Evolutionary conservation across 2,888 invertebrate genomes (phyloP).

Genomic region (Ormyrus nitidulus): DNA sequence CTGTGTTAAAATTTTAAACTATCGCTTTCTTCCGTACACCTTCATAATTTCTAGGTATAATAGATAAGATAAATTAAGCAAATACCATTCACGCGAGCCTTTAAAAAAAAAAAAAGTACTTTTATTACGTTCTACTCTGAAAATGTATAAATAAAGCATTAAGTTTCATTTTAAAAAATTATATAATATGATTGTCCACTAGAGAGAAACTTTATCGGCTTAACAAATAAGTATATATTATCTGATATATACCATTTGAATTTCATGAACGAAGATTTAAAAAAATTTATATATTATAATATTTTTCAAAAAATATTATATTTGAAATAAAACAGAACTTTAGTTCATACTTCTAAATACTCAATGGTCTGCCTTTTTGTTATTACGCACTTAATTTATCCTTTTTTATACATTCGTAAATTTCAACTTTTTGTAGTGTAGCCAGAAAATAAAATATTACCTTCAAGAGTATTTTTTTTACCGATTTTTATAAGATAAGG

Average conservation of each 20-base stretch:
- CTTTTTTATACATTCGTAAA: constrained; percentile 13
- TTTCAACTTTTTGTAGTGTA: constrained; percentile 1
- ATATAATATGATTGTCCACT: constrained; percentile 14
- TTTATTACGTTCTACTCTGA: constrained; percentile 30
- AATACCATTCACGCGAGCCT: constrained; percentile 25
- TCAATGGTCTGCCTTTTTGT: constrained; percentile 15
- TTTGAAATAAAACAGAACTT: constrained; percentile 48
- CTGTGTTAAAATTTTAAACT: constrained; percentile 51
- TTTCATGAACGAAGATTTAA: constrained; percentile 44
- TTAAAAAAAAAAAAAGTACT: constrained; percentile 7
- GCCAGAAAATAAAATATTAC: not conserved
- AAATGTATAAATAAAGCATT: constrained; percentile 20
- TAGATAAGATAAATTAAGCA: constrained; percentile 18
- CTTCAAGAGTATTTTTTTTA: not conserved
- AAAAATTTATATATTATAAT: constrained; percentile 44
- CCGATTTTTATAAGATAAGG: not conserved
- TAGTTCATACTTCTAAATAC: constrained; percentile 34
- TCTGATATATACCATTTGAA: constrained; percentile 36
- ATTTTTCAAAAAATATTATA: constrained; percentile 49
- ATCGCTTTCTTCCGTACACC: constrained; percentile 55
- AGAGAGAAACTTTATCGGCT: constrained; percentile 15
- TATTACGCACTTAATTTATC: not conserved
- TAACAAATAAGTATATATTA: constrained; percentile 36
- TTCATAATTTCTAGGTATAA: constrained; percentile 36
- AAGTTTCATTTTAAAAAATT: constrained; percentile 33